phyloP scores from a whole-genome alignment of 2,888 invertebrate genomes.

The Euplagia quadripunctaria region DNA sequence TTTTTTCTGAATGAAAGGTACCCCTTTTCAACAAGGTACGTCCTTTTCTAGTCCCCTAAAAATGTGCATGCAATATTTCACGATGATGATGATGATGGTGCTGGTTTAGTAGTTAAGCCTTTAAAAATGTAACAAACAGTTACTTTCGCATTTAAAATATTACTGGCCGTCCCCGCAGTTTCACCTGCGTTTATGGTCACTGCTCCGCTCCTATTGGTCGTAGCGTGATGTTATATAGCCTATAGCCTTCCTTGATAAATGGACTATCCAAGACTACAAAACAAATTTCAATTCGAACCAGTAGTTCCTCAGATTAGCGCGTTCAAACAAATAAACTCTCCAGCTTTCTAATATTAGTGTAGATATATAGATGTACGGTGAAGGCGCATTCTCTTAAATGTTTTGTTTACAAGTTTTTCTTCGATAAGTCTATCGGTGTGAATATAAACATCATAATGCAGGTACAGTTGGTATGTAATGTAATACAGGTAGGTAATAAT shows the following conservation, averaged over 20 bases:
- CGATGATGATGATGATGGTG: too few relatives aligned
- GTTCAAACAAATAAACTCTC: too few relatives aligned
- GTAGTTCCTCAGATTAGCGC: too few relatives aligned
- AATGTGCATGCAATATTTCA: neutral
- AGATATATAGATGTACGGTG: neutral
- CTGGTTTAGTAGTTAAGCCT: neutral
- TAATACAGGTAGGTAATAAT: slow-evolving; percentile 26
- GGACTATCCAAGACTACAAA: too few relatives aligned
- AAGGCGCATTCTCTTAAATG: neutral
- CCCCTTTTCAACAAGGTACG: neutral
- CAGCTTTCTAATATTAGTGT: neutral
- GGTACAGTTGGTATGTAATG: slow-evolving; percentile 1
- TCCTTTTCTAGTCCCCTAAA: neutral
- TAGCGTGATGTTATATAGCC: too few relatives aligned
- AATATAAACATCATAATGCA: neutral
- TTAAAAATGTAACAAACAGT: neutral
- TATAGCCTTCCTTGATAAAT: too few relatives aligned
- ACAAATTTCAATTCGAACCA: too few relatives aligned
- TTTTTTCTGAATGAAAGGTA: neutral
- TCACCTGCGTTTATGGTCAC: too few relatives aligned
- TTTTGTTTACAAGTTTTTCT: neutral
- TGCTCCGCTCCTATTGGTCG: too few relatives aligned
- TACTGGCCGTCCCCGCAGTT: neutral
- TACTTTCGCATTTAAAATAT: neutral
- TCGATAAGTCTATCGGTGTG: neutral